These are phyloP conservation scores for Sorex maritimensis DNA, from an alignment of 2,797 vertebrate genomes.

Conservation along the genomic window DNA sequence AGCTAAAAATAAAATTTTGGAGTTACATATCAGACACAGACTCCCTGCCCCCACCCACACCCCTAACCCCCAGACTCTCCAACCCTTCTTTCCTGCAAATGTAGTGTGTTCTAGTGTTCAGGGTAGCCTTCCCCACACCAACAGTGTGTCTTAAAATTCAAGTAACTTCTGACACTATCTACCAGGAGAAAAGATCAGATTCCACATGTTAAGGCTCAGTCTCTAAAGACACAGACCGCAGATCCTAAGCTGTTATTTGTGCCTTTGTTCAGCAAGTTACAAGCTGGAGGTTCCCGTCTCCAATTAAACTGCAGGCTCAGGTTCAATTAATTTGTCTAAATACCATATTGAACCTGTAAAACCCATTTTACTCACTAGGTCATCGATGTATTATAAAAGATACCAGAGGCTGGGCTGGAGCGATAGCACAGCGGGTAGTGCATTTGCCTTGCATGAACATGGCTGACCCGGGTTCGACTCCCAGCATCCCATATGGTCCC, in stretches of 20 bases:
- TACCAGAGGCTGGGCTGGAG: background rate
- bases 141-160: background rate
- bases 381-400: background rate
- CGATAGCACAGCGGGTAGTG: too few relatives aligned
- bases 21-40: conserved; percentile 11
- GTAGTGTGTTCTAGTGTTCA: background rate
- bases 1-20: background rate
- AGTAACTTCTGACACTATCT: background rate
- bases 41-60: too few relatives aligned
- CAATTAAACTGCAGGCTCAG: background rate
- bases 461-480: too few relatives aligned
- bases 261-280: background rate
- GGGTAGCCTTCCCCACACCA: background rate
- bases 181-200: background rate
- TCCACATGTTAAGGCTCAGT: background rate
- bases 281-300: background rate
- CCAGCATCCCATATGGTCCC: too few relatives aligned
- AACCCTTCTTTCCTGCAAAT: background rate
- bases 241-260: background rate
- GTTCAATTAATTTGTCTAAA: background rate
- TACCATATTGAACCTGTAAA: background rate
- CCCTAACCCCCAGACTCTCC: background rate
- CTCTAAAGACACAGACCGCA: background rate
- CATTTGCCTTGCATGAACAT: too few relatives aligned
- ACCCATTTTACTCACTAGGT: background rate